A percentile compares a stretch with the other conserved stretches of the same genome.
phyloP scores from a whole-genome alignment of 2,113 vertebrate species.

The Chloroceryle aenea region DNA sequence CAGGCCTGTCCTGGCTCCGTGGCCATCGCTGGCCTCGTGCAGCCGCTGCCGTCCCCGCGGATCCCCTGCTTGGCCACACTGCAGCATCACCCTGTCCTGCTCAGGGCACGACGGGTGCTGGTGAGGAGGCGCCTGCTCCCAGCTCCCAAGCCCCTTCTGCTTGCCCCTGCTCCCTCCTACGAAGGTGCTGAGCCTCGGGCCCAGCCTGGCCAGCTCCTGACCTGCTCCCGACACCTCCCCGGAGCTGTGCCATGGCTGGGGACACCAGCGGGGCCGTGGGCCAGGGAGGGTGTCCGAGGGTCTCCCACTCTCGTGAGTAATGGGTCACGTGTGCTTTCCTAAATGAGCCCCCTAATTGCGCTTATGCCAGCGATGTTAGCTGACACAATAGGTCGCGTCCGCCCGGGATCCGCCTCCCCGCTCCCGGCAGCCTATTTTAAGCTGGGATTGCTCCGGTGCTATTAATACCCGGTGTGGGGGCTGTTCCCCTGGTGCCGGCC shows the following conservation, averaged over 20 bases:
- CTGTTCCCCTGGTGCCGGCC: not conserved
- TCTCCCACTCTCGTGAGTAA: not conserved
- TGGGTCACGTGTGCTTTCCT: not conserved
- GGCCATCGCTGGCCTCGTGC: not conserved
- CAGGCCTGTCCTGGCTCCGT: not conserved
- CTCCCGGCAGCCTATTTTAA: slow-evolving; percentile 69
- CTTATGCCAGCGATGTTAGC: not conserved
- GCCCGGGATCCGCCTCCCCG: slow-evolving; percentile 33
- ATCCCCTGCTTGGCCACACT: not conserved
- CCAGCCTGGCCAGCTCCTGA: not conserved
- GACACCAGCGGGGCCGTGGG: not conserved
- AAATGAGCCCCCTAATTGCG: not conserved
- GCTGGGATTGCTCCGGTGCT: slow-evolving; percentile 47
- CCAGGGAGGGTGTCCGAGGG: not conserved
- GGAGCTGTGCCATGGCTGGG: fast-evolving
- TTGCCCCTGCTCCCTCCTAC: not conserved
- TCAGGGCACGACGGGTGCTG: not conserved
- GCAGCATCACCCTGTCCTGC: not conserved
- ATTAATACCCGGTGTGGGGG: slow-evolving; percentile 57
- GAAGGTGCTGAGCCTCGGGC: not conserved
- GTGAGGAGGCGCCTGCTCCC: not conserved
- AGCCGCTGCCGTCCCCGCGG: fast-evolving
- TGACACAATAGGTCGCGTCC: slow-evolving; percentile 66
- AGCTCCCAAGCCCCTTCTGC: not conserved
- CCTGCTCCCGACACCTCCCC: not conserved